phyloP scores from a whole-genome alignment of 2,797 vertebrate species.

The Tarsius wallacei region DNA sequence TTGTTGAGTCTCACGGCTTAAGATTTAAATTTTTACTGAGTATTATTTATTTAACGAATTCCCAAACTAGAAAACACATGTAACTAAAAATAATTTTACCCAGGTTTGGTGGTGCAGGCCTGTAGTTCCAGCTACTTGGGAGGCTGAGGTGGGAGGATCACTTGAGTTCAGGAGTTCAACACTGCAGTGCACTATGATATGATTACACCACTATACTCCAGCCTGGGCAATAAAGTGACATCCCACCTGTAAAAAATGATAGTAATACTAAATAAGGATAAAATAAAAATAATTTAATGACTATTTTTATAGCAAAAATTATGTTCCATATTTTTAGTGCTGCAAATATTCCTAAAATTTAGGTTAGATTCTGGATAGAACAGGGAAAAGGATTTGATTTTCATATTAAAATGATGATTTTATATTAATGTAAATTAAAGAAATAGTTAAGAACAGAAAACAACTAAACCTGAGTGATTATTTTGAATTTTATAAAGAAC shows the following conservation, averaged over 20 bases:
- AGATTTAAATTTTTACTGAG: not conserved
- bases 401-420: constrained; percentile 7
- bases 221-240: too few relatives aligned
- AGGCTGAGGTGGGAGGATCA: too few relatives aligned
- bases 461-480: not conserved
- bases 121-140: too few relatives aligned
- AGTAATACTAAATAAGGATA: too few relatives aligned
- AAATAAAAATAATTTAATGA: not conserved
- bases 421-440: not conserved
- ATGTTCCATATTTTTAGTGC: not conserved
- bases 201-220: too few relatives aligned
- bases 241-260: too few relatives aligned
- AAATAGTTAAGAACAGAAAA: not conserved
- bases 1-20: not conserved
- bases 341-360: not conserved
- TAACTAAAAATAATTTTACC: not conserved
- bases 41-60: not conserved
- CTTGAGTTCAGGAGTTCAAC: too few relatives aligned
- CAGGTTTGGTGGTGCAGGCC: too few relatives aligned
- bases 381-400: not conserved
- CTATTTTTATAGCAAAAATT: not conserved
- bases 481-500: not conserved
- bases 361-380: not conserved
- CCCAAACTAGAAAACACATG: not conserved
- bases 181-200: too few relatives aligned